Percentiles rank a stretch among this genome's conserved stretches.
Conservation (phyloP, 1,140 invertebrate genomes). For the Megathymus violae region DNA sequence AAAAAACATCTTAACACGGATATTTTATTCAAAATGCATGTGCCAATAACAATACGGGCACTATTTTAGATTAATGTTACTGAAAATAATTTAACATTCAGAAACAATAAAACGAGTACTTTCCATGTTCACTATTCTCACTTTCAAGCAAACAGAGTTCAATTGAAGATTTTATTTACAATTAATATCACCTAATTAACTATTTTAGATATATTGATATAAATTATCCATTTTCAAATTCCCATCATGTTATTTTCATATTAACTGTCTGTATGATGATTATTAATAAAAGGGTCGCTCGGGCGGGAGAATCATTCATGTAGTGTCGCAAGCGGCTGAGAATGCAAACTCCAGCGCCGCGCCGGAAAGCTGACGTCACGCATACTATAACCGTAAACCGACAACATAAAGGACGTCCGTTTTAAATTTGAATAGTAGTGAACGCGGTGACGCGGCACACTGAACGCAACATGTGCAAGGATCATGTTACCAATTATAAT, state of each 20-base stretch:
- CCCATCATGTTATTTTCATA: slow-evolving; percentile 17
- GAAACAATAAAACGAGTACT: too few relatives aligned
- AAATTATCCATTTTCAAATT: too few relatives aligned
- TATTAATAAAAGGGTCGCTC: slow-evolving; percentile 52
- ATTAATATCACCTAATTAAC: too few relatives aligned
- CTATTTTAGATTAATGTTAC: too few relatives aligned
- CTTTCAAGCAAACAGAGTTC: too few relatives aligned
- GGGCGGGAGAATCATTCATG: slow-evolving; percentile 58
- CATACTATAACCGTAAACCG: slow-evolving; percentile 56
- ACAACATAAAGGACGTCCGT: slow-evolving; percentile 67
- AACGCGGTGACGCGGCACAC: slow-evolving; percentile 53
- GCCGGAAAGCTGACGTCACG: slow-evolving; percentile 69
- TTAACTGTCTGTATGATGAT: slow-evolving; percentile 51
- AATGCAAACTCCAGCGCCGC: slow-evolving; percentile 53
- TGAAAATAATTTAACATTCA: too few relatives aligned
- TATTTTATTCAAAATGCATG: too few relatives aligned
- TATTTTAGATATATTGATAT: too few relatives aligned
- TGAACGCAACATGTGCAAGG: slow-evolving; percentile 39
- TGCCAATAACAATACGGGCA: too few relatives aligned
- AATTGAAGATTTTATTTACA: too few relatives aligned
- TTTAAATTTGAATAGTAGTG: slow-evolving; percentile 55
- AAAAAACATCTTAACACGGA: too few relatives aligned
- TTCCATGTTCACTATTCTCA: too few relatives aligned
- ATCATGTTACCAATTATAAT: slow-evolving; percentile 39
- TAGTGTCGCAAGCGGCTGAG: slow-evolving; percentile 55